A percentile compares a stretch with the other conserved stretches of the same genome.
These are phyloP conservation scores for Miltochrista miniata DNA, from an alignment of 2,888 invertebrate species.

Conservation along the genomic window DNA sequence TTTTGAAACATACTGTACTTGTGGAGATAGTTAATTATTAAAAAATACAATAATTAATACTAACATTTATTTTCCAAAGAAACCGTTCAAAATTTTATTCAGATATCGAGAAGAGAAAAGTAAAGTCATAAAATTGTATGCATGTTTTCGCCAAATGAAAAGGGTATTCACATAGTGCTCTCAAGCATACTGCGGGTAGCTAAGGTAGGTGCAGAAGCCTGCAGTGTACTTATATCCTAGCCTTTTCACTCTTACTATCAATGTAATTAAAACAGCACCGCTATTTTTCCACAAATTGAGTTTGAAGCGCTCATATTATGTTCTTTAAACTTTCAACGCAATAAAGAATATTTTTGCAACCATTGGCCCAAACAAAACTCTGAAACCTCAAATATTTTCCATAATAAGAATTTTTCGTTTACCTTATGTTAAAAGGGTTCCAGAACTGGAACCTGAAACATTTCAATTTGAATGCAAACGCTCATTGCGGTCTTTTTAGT, in stretches of 20 bases:
- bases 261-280: conserved; percentile 73
- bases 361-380: conserved; percentile 32
- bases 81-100: too few relatives aligned
- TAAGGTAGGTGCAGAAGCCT: conserved; percentile 50
- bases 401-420: conserved; percentile 33
- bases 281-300: conserved; percentile 68
- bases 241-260: conserved; percentile 68
- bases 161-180: conserved; percentile 42
- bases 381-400: conserved; percentile 24
- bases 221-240: conserved; percentile 64
- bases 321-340: conserved; percentile 47
- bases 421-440: conserved; percentile 18
- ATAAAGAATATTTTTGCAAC: conserved; percentile 37
- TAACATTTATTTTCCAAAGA: too few relatives aligned
- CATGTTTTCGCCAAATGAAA: too few relatives aligned
- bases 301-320: conserved; percentile 58
- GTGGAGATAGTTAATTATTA: too few relatives aligned
- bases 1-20: too few relatives aligned
- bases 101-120: too few relatives aligned
- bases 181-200: conserved; percentile 40
- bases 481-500: conserved; percentile 32
- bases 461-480: conserved; percentile 37
- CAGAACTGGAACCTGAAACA: conserved; percentile 22
- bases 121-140: too few relatives aligned
- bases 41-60: too few relatives aligned